Evolutionary conservation across 2,113 vertebrate genomes (phyloP), one percentile per base, ranked within the genome.

Genomic region (Melanerpes aurifrons): DNA sequence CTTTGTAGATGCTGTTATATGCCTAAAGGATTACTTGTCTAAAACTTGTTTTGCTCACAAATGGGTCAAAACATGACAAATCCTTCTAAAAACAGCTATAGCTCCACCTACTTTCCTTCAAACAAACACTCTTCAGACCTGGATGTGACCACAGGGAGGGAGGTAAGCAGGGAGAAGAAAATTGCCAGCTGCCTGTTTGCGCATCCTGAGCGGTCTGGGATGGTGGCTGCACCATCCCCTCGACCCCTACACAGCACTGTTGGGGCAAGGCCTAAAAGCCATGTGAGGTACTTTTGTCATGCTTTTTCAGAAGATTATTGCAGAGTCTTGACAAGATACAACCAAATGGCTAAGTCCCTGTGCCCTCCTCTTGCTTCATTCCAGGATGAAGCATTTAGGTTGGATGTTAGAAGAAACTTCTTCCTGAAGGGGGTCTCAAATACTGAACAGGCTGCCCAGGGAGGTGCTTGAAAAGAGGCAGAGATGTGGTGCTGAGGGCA

Each of bases 211-310:
- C 57, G 45, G 37, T n/a, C 58, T 78, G 48, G 29, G 66, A 37
- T 1, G 0, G 12, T 26, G 57, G 28, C 40, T 66, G 47, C 47
- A 11, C 5, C 0, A 0, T 50, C 17, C 35, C 31, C 12, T 25
- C 20, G 11, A 9, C 32, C 40, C 40, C 48, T 45, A 58, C 32
- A 7, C 31, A n/a, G 66, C 69, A 67, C 57, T 29, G 50, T 62
- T 75, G 67, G 68, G 22, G 56, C 24, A 9, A 26, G 15, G 5
- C 62, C 63, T 10, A 19, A 29, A 26, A 71, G 37, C 57, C 4
- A 1, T 0, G 1, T 4, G 45, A 93, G 40, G 18, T 12, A 29
- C 21, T 78, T 66, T 8, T 85, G 53, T 32, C 68, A 7, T 66
- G 57, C 73, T 74, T 83, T 78, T 73, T 43, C 29, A 61, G 18